Base-by-base conservation (phyloP, 92 coral and sea anemone genomes). In the Actinernus sp. region DNA sequence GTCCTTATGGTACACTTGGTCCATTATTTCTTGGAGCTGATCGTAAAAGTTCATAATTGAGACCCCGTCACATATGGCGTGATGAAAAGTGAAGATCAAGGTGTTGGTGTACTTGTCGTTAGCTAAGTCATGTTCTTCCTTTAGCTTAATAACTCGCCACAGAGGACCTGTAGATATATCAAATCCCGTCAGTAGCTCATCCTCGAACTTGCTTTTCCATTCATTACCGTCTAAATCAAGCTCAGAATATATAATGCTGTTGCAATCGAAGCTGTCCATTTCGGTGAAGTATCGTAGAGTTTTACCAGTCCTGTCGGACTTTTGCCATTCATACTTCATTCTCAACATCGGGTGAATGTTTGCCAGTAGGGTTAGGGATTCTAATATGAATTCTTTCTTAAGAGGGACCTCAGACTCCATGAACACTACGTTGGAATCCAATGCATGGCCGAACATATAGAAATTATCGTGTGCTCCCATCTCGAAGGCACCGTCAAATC, bases 311-410 rank as follows among this genome's bases (percentile, higher is more conserved):
- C 20, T 3, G 4, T 3, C 4, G 2, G 55, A 25, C 3, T 10
- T 28, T 17, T 41, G 43, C 75, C 75, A 68, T 20, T 52, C 75
- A 38, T 39, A 68, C 30, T 40, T 68, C 75, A 68, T 54, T 55
- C 75, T 30, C 30, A 68, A 39, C 8, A 52, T 46, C 29, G 75
- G 75, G 19, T 68, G 63, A 0, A 31, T 18, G 21, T 54, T 55
- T 27, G 63, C 44, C 46, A 68, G 18, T 18, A 58, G 20, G 3
- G 40, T 26, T 0, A 68, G 37, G 0, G 64, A 61, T 52, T 52
- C 37, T 11, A 25, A 19, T 0, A 68, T 18, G 37, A 37, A 26
- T 23, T 49, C 24, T 53, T 38, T 52, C 7, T 68, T 33, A 17
- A 68, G 27, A 4, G 62, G 64, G 2, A 55, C 75, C 46, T 18